A percentile compares a stretch with the other conserved stretches of the same genome.
These are phyloP conservation scores for Galendromus occidentalis DNA, from an alignment of 1,140 invertebrate species.

Conservation along the genomic window DNA sequence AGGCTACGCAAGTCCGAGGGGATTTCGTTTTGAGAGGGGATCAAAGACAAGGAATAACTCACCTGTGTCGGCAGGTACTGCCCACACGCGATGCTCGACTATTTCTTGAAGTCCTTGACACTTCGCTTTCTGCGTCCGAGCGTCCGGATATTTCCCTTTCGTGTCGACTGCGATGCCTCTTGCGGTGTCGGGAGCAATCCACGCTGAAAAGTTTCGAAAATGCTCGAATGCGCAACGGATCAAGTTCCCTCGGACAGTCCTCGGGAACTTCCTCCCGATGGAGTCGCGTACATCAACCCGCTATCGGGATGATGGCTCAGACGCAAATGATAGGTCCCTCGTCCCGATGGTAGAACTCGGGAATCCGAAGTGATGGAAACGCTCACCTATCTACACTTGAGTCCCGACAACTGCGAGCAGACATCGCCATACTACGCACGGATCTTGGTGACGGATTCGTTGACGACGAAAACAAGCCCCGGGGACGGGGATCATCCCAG, in stretches of 20 bases:
- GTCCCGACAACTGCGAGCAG: conserved; percentile 9
- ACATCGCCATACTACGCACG: conserved; percentile 18
- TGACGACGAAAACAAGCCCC: conserved; percentile 23
- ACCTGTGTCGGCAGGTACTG: conserved; percentile 10
- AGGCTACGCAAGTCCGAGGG: too few species aligned
- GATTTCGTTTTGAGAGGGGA: too few species aligned
- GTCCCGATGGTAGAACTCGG: too few species aligned
- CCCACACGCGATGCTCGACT: conserved; percentile 1
- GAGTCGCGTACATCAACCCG: too few species aligned
- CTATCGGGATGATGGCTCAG: too few species aligned
- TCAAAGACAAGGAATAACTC: too few species aligned
- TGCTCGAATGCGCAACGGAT: too few species aligned
- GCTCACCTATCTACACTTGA: conserved; percentile 4
- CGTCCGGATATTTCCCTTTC: neutral
- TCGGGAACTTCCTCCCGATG: too few species aligned
- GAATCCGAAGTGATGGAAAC: neutral
- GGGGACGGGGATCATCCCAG: conserved; percentile 22
- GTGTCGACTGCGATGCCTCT: conserved; percentile 10
- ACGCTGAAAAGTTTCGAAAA: neutral
- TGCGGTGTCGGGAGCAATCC: conserved; percentile 5
- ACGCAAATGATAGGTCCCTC: too few species aligned
- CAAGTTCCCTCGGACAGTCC: too few species aligned
- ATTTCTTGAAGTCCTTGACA: neutral
- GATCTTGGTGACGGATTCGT: conserved; percentile 35
- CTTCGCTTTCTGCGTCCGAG: conserved; percentile 7